Evolutionary conservation across 2,797 vertebrate genomes (phyloP).

Genomic region (Lacerta bilineata): DNA sequence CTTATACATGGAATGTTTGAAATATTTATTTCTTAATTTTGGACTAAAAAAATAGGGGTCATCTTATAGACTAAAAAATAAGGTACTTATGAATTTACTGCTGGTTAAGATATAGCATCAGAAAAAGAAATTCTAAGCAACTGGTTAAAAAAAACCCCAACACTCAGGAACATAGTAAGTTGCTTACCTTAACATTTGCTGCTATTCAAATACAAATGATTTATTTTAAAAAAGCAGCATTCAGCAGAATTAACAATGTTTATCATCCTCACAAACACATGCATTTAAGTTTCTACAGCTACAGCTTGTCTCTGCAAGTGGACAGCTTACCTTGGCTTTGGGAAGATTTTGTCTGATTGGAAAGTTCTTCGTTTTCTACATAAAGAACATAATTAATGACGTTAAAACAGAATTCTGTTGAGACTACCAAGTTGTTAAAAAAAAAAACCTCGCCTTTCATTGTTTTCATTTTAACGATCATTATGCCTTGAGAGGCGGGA

Average conservation of each 20-base stretch:
- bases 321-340: constrained; percentile 82
- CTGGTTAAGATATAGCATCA: background rate
- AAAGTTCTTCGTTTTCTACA: constrained; percentile 83
- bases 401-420: constrained; percentile 29
- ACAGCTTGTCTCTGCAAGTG: constrained; percentile 21
- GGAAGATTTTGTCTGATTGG: constrained; percentile 78
- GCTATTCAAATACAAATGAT: background rate
- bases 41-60: no score
- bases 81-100: constrained; percentile 6
- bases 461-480: constrained; percentile 13
- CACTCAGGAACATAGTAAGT: background rate
- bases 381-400: constrained; percentile 66
- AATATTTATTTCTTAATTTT: no score
- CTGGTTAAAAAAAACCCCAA: background rate
- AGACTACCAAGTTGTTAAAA: constrained; percentile 14
- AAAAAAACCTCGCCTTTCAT: constrained; percentile 2
- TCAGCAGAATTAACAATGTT: constrained; percentile 1
- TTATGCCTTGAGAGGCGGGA: background rate
- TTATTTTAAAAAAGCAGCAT: background rate
- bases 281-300: constrained; percentile 30
- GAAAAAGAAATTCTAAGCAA: constrained; percentile 14
- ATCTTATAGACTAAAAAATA: no score
- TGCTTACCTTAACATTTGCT: constrained; percentile 5
- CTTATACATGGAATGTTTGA: no score
- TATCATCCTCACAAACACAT: constrained; percentile 41